Base-by-base conservation (phyloP, 2,797 vertebrate genomes). In the Sibirionetta formosa region DNA sequence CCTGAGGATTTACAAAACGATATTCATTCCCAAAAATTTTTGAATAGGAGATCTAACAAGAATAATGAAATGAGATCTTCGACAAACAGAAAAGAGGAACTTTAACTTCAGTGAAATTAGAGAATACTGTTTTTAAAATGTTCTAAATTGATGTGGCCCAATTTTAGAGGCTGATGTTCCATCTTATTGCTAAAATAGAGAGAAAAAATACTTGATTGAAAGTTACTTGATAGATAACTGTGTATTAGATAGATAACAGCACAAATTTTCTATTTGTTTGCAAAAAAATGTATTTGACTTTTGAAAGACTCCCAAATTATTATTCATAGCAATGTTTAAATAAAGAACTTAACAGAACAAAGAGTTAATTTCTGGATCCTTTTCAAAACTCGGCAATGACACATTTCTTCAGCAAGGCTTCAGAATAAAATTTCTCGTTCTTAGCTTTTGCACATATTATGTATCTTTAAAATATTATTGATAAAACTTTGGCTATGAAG, bases 81-180 rank as follows among this genome's bases (percentile, higher is more conserved):
- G 48, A 60, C 13, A 56, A 76, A 77, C 6, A 42, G 7, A 20
- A 73, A 86, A 73, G 42, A 48, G 17, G 1, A 73, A 48, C 2
- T 5, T 36, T 51, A 88, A 51, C 6, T 17, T 40, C 64, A 5
- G 4, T 40, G 5, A 77, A 81, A 86, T 51, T 8, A 33, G 29
- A 63, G 2, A 70, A 35, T 5, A 5, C 1, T 4, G 6, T 51
- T 51, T 80, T 1, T 2, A 46, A 77, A 94, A 51, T 53, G 3
- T 0, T 7, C 1, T 75, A 50, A 44, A 7, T 26, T 3, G 4
- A n/a, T 0, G 57, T 81, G 81, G 63, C 12, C 7, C n/a, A 53
- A 13, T 78, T 80, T 83, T 53, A 83, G 68, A 69, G 36, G 69
- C 4, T 4, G 9, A 46, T 18, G 7, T n/a, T 86, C 7, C 27